phyloP scores from a whole-genome alignment of 2,113 vertebrate genomes.

The Labeo catla region DNA sequence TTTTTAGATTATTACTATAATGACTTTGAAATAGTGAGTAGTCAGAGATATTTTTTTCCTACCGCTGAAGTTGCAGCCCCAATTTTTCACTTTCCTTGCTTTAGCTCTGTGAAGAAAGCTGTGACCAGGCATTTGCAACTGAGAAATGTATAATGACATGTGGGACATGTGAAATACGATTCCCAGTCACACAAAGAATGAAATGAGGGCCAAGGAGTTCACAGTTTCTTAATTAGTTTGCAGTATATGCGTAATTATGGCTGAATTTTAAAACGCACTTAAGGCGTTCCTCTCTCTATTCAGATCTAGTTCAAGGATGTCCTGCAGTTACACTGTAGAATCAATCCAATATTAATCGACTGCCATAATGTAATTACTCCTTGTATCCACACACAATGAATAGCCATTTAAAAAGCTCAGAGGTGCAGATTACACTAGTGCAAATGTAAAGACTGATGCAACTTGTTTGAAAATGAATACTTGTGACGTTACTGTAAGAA shows the following conservation, averaged over 20 bases:
- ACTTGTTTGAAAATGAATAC: slow-evolving; percentile 5
- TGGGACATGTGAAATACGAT: slow-evolving; percentile 67
- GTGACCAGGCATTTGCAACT: slow-evolving; percentile 53
- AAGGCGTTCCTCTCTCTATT: slow-evolving; percentile 62
- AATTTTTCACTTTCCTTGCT: slow-evolving; percentile 41
- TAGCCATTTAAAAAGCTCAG: slow-evolving; percentile 45
- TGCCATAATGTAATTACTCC: slow-evolving; percentile 63
- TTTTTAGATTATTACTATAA: slow-evolving; percentile 69
- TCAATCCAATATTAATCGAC: slow-evolving; percentile 66
- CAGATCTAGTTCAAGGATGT: slow-evolving; percentile 70
- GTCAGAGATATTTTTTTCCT: slow-evolving; percentile 59
- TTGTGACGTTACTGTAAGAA: not conserved
- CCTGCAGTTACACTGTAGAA: slow-evolving; percentile 67
- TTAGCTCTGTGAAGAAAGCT: slow-evolving; percentile 29
- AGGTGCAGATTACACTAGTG: slow-evolving; percentile 6
- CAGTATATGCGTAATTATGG: slow-evolving; percentile 74
- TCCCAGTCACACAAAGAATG: slow-evolving; percentile 68
- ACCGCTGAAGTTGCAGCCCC: slow-evolving; percentile 59
- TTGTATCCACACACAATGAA: slow-evolving; percentile 44
- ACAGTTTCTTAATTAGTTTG: slow-evolving; percentile 76
- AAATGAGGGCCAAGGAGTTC: slow-evolving; percentile 68
- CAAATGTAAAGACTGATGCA: not conserved
- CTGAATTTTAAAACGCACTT: slow-evolving; percentile 78
- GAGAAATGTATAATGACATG: slow-evolving; percentile 57
- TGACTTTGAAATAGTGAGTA: slow-evolving; percentile 74